Percentiles rank a stretch among this genome's conserved stretches.
Conservation (phyloP, 2,797 vertebrate genomes). For the Vipera latastei region DNA sequence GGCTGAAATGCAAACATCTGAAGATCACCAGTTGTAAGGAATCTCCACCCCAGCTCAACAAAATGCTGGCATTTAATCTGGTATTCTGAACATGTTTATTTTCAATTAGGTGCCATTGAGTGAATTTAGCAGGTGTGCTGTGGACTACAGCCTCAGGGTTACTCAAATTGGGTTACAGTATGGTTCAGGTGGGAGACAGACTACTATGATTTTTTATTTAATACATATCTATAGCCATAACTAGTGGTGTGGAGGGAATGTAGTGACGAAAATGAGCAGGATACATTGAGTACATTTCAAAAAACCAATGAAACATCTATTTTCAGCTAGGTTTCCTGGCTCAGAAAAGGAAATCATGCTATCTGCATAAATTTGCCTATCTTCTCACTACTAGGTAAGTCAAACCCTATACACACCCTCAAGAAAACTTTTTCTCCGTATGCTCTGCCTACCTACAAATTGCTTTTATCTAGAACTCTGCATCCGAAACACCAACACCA, state of each 20-base stretch:
- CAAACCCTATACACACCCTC: neutral
- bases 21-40: neutral
- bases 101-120: neutral
- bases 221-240: neutral
- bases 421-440: neutral
- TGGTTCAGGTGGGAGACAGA: neutral
- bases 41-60: neutral
- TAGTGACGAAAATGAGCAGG: neutral
- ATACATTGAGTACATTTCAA: neutral
- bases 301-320: neutral
- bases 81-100: neutral
- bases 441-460: neutral
- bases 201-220: neutral
- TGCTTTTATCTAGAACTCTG: neutral
- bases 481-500: neutral
- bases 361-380: neutral
- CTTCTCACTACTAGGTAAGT: neutral
- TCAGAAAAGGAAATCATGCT: neutral
- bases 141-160: neutral
- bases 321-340: neutral
- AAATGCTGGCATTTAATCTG: neutral
- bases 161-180: neutral
- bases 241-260: neutral
- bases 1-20: neutral
- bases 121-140: neutral